These are phyloP conservation scores for Aspidapion aeneum DNA, from an alignment of 2,888 invertebrate species.

Conservation along the genomic window DNA sequence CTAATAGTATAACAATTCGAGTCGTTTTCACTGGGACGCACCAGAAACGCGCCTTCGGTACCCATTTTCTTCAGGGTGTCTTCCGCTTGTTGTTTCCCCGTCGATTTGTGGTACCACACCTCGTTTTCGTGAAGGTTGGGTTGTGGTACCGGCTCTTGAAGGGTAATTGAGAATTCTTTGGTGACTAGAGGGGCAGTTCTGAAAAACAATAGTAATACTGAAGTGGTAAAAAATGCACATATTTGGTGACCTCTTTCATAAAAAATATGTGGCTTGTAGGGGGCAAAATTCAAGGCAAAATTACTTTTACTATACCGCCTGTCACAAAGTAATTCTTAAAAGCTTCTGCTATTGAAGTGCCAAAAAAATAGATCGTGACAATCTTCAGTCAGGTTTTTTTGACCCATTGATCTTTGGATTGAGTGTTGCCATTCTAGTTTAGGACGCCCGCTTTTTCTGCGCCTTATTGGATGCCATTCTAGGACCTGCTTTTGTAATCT, in stretches of 20 bases:
- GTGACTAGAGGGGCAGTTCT: slow-evolving; percentile 81
- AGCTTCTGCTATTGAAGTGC: too few relatives aligned
- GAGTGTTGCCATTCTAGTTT: too few relatives aligned
- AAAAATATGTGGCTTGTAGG: too few relatives aligned
- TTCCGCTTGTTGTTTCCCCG: slow-evolving; percentile 80
- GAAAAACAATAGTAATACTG: too few relatives aligned
- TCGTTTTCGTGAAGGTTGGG: slow-evolving; percentile 91
- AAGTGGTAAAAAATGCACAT: not conserved
- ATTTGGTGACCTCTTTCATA: not conserved
- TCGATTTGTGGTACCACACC: slow-evolving; percentile 87
- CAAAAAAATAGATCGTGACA: too few relatives aligned
- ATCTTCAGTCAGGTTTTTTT: too few relatives aligned
- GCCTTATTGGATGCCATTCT: too few relatives aligned
- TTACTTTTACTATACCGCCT: not conserved
- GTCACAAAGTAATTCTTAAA: too few relatives aligned
- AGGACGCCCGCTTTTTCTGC: too few relatives aligned
- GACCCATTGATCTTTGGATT: too few relatives aligned
- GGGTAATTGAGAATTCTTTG: slow-evolving; percentile 83
- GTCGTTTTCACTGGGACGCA: slow-evolving; percentile 88
- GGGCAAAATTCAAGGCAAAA: not conserved
- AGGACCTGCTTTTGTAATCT: too few relatives aligned
- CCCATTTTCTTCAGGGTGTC: slow-evolving; percentile 80
- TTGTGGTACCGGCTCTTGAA: slow-evolving; percentile 91
- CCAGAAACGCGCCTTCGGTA: slow-evolving; percentile 91
- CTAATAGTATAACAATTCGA: slow-evolving; percentile 87